These are phyloP conservation scores for Scortum barcoo DNA, from an alignment of 2,113 vertebrate species.

Conservation along the genomic window DNA sequence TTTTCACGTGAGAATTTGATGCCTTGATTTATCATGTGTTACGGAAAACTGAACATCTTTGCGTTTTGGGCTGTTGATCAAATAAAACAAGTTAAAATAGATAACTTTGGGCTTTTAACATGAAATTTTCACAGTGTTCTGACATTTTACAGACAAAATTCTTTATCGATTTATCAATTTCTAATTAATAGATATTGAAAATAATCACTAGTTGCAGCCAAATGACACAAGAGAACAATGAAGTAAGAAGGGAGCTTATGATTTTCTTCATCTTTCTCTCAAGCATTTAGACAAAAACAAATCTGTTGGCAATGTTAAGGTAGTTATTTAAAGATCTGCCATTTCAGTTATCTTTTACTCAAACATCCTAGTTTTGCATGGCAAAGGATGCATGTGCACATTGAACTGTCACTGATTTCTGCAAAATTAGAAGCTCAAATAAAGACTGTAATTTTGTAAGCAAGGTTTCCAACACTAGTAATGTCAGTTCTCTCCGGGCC, in stretches of 20 bases:
- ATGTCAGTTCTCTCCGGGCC: neutral
- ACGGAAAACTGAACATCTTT: too few relatives aligned
- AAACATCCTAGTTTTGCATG: neutral
- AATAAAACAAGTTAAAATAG: too few relatives aligned
- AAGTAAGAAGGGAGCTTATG: neutral
- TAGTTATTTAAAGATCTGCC: neutral
- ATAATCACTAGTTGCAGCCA: neutral
- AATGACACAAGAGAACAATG: neutral
- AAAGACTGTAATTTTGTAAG: conserved; percentile 1
- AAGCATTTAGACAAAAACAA: too few relatives aligned
- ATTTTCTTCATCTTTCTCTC: neutral
- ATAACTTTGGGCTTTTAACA: too few relatives aligned
- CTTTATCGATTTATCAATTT: neutral
- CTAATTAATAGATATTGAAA: neutral
- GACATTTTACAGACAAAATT: too few relatives aligned
- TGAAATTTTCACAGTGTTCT: too few relatives aligned
- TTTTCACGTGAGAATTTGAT: too few relatives aligned
- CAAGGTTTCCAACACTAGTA: neutral
- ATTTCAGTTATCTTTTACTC: neutral
- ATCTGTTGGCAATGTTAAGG: neutral
- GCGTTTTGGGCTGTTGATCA: too few relatives aligned
- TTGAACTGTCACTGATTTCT: neutral
- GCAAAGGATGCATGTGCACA: neutral
- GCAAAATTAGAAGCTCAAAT: neutral
- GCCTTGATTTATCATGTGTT: too few relatives aligned